Conservation (phyloP, 2,888 invertebrate species). For the Ophion ellenae region DNA sequence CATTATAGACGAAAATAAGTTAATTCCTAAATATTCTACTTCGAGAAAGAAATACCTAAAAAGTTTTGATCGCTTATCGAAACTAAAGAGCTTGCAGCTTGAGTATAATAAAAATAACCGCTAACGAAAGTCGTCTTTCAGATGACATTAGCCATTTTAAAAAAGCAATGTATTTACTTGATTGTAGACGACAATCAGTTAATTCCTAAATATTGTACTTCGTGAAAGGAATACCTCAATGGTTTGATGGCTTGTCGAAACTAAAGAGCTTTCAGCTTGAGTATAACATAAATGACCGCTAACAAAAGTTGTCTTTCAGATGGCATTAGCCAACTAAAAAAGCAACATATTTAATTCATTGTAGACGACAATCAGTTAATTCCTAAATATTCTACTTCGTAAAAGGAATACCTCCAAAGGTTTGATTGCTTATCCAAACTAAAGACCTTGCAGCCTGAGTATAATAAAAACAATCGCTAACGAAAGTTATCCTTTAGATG, state of each 20-base stretch:
- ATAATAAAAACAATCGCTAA: not conserved
- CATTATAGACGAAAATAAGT: no score
- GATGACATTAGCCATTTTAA: no score
- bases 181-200: no score
- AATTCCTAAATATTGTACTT: no score
- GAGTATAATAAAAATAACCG: not conserved
- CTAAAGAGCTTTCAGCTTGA: slow-evolving; percentile 4
- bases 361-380: no score
- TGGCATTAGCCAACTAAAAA: not conserved
- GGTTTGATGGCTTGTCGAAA: not conserved
- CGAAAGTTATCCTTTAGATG: not conserved
- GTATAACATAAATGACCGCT: not conserved
- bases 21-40: no score
- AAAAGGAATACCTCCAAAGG: not conserved
- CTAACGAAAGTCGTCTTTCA: not conserved
- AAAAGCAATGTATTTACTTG: no score
- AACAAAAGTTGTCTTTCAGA: not conserved
- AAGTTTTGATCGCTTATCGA: slow-evolving; percentile 1
- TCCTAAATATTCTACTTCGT: no score
- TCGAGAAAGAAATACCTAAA: not conserved
- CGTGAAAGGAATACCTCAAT: not conserved
- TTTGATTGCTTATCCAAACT: not conserved
- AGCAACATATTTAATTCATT: not conserved
- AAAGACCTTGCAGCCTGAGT: slow-evolving; percentile 7
- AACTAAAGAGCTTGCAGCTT: slow-evolving; percentile 1